Base-by-base conservation (phyloP, 2,888 invertebrate genomes). In the Zootermopsis nevadensis region DNA sequence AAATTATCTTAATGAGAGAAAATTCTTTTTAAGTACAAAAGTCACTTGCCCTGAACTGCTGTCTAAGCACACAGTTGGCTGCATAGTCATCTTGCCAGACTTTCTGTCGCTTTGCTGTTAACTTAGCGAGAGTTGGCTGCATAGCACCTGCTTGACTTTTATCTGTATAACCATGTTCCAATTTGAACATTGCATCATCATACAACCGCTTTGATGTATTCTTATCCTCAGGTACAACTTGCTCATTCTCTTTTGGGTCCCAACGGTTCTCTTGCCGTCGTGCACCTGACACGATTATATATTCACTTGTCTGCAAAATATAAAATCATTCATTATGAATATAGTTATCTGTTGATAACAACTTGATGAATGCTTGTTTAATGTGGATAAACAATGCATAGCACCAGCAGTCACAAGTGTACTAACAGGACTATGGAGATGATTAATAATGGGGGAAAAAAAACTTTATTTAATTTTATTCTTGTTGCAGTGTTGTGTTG, bases 131-230 rank as follows among this genome's bases (percentile, higher is more conserved):
- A 22, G 93, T 89, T 0, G 96, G 95, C 86, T 95, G 94, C 0
- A 94, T 92, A 84, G 92, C 92, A 86, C 94, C 94, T 0, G 95
- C 94, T 27, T 91, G 90, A 86, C 92, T 93, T 84, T 92, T 92
- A 89, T 99, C 99, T 80, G 95, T 94, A 0, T 94, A 93, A 80
- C 95, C 95, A 89, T 99, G 99, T 88, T 99, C 99, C 86, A 99
- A 90, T 88, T 96, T 97, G 89, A 95, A 99, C 99, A 99, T 99
- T 10, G 99, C 95, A 93, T 99, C 99, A 87, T 97, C 97, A 87
- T 96, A 97, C 84, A 99, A 90, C 83, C 95, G 93, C 86, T 96
- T 96, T 87, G 97, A 97, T 0, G 95, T 94, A 88, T 97, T 96
- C 88, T 98, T 97, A 0, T 98, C 98, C 88, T 97, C 97, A 0